Conservation (phyloP, 2,797 vertebrate species). For the Chaetophractus vellerosus region DNA sequence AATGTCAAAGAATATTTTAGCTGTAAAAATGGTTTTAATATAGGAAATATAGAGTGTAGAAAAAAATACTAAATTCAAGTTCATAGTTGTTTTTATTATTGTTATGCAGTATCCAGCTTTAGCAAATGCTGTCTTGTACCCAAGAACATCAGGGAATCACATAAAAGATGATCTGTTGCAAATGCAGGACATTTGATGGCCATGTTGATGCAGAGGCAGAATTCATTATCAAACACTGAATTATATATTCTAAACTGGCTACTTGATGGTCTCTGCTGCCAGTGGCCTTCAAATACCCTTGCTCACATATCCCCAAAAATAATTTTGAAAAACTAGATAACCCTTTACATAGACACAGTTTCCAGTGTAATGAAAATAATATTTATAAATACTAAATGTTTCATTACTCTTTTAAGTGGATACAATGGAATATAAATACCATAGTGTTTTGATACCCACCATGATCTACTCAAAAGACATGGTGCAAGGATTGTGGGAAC, state of each 20-base stretch:
- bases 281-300: background rate
- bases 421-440: background rate
- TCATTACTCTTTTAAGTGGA: constrained; percentile 16
- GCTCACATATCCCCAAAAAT: background rate
- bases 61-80: background rate
- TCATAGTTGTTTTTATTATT: background rate
- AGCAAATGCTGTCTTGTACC: background rate
- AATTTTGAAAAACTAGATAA: background rate
- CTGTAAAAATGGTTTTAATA: background rate
- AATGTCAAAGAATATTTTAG: constrained; percentile 15
- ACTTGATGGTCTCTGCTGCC: background rate
- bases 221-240: background rate
- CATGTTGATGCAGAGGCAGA: rapidly evolving
- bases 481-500: too few relatives aligned
- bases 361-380: background rate
- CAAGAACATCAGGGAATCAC: background rate
- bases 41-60: background rate
- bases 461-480: constrained; percentile 32
- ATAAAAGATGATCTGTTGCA: background rate
- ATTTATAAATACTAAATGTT: background rate
- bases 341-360: background rate
- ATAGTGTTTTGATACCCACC: background rate
- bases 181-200: background rate
- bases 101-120: background rate
- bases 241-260: background rate